Evolutionary conservation across 2,888 invertebrate genomes (phyloP).

Genomic region (Lasius fuliginosus): DNA sequence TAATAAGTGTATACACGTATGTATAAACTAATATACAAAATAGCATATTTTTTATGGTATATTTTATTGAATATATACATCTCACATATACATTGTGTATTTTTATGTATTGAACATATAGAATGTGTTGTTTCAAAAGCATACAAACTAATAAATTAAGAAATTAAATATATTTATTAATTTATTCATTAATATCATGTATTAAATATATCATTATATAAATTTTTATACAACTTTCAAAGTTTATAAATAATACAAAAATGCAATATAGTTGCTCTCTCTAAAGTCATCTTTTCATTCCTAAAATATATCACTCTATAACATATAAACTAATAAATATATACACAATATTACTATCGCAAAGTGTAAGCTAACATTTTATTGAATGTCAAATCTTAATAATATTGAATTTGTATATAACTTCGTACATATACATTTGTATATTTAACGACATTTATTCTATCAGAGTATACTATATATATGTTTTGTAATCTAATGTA

Average conservation of each 20-base stretch:
- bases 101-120: not conserved
- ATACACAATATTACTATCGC: conserved; percentile 1
- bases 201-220: not conserved
- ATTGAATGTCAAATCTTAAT: not conserved
- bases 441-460: not conserved
- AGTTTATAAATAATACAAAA: not conserved
- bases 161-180: not conserved
- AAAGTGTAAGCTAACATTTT: conserved; percentile 18
- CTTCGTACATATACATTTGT: not conserved
- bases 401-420: conserved; percentile 15
- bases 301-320: not conserved
- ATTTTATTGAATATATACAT: not conserved
- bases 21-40: too few species aligned
- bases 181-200: not conserved
- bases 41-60: too few species aligned
- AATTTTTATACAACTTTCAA: conserved; percentile 15
- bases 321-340: not conserved
- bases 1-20: too few species aligned
- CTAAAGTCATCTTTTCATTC: not conserved
- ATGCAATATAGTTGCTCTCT: not conserved
- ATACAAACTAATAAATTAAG: not conserved
- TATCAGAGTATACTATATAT: not conserved
- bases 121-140: not conserved
- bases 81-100: not conserved
- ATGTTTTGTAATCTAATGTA: not conserved